Evolutionary conservation across 2,113 vertebrate genomes (phyloP).

Genomic region (Gobius niger): DNA sequence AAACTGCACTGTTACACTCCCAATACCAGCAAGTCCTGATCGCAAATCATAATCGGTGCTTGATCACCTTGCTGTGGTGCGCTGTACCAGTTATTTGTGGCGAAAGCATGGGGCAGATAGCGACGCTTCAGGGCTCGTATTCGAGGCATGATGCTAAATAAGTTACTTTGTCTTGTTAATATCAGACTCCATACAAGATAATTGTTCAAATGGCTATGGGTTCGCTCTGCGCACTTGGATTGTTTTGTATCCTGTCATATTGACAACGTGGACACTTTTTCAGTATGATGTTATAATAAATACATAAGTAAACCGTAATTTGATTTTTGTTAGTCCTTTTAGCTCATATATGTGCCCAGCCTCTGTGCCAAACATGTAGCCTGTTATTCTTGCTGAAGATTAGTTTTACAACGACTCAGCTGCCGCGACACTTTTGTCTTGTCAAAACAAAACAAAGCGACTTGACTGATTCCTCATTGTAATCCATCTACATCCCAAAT

Average conservation of each 20-base stretch:
- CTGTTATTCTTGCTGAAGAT: background rate
- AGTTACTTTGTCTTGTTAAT: slow-evolving; percentile 17
- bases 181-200: background rate
- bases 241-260: no score
- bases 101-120: slow-evolving; percentile 29
- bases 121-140: slow-evolving; percentile 29
- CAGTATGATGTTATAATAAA: no score
- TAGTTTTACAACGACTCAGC: background rate
- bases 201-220: background rate
- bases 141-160: slow-evolving; percentile 23
- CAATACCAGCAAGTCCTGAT: no score
- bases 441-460: slow-evolving; percentile 41
- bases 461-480: slow-evolving; percentile 22
- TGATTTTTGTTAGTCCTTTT: no score
- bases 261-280: no score
- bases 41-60: background rate
- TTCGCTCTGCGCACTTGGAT: no score
- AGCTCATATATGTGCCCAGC: no score
- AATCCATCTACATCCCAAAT: slow-evolving; percentile 32
- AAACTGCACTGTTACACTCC: no score
- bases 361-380: no score
- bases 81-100: slow-evolving; percentile 1
- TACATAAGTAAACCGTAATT: no score
- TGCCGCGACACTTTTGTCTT: background rate
- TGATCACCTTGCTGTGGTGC: background rate